Base-by-base conservation (phyloP, 2,888 invertebrate species). In the Phytoseiulus persimilis region DNA sequence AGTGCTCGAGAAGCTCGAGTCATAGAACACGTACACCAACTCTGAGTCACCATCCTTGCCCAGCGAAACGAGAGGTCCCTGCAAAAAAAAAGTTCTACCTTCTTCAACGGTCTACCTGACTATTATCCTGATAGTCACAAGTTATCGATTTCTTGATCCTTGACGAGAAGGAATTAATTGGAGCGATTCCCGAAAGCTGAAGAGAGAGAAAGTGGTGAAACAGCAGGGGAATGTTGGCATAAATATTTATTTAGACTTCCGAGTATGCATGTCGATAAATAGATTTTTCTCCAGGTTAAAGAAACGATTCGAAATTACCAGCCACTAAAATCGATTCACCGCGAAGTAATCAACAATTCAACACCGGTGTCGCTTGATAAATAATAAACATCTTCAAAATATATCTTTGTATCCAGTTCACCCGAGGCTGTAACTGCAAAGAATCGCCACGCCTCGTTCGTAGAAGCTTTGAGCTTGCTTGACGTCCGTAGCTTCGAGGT, bases 381-480 rank as follows among this genome's bases (percentile, higher is more conserved):
- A 65, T 65, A 65, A 65, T 65, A 65, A 65, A 65, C 28, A 18
- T 65, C 65, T 65, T 28, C 65, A 65, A 65, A 65, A 65, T 65
- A 28, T 65, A 65, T 65, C 5, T 65, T 14, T 65, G 65, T 23
- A 23, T 28, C 18, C 65, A 31, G 87, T 90, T 91, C 90, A 92
- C 89, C 91, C 91, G 33, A 97, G 95, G 91, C 96, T 95, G 65
- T 97, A 97, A 84, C 98, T 98, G 32, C 97, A 97, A 92, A 98
- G 95, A 87, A 99, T 95, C 89, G 99, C 99, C 33, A 99, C 99
- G 91, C 99, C 99, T 90, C 99, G 94, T 93, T 99, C 98, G 93
- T 98, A 99, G 94, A 99, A 99, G 93, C 97, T 97, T 93, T 97
- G 97, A 90, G 96, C 96, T 92, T 97, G 97, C 92, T 97, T 96